A percentile compares a stretch with the other conserved stretches of the same genome.
Conservation (phyloP, 2,113 vertebrate genomes). For the Agapornis roseicollis region DNA sequence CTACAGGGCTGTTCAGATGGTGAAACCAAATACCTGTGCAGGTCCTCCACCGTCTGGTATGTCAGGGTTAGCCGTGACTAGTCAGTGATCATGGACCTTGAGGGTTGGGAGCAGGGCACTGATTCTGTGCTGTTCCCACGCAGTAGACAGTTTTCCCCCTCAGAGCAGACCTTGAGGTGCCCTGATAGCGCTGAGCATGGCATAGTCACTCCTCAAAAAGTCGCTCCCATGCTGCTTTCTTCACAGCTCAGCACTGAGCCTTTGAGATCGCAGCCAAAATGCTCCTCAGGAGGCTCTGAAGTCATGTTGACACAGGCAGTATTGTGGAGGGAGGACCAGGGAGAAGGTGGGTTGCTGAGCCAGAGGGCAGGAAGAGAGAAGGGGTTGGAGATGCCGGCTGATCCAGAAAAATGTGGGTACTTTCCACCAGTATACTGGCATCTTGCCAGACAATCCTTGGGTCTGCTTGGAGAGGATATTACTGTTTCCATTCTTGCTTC, state of each 20-base stretch:
- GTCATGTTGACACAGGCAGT: background rate
- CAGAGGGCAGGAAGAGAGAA: constrained; percentile 23
- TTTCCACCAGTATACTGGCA: constrained; percentile 44
- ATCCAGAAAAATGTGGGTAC: constrained; percentile 42
- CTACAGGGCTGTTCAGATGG: background rate
- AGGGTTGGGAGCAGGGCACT: background rate
- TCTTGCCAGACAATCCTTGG: background rate
- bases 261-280: accelerated
- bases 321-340: background rate
- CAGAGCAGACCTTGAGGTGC: background rate
- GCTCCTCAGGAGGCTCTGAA: background rate
- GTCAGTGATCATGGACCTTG: background rate
- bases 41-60: accelerated
- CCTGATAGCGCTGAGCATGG: accelerated
- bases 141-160: background rate
- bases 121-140: accelerated
- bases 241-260: background rate
- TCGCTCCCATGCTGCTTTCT: background rate
- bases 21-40: background rate
- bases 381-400: background rate
- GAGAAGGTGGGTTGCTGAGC: constrained; percentile 5
- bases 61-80: background rate
- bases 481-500: constrained; percentile 11
- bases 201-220: background rate
- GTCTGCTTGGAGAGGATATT: constrained; percentile 25